These are phyloP conservation scores for Xestia c-nigrum DNA, from an alignment of 2,888 invertebrate genomes.

Conservation along the genomic window DNA sequence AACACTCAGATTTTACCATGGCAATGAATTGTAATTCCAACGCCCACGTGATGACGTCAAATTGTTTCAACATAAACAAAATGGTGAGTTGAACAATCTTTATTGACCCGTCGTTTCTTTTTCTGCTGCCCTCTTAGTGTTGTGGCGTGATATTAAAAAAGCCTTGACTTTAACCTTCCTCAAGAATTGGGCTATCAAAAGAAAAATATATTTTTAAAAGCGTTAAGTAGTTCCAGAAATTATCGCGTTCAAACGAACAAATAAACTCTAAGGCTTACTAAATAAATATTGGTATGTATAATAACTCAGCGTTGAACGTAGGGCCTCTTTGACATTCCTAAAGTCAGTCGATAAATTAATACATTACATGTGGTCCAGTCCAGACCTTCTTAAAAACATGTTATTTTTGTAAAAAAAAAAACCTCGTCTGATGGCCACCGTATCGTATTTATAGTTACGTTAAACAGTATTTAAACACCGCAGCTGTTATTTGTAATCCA, in stretches of 20 bases:
- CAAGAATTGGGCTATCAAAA: background rate
- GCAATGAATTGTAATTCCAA: slow-evolving; percentile 25
- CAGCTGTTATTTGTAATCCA: slow-evolving; percentile 44
- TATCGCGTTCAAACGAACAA: background rate
- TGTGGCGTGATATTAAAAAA: background rate
- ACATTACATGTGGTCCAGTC: background rate
- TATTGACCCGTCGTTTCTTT: background rate
- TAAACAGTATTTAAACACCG: slow-evolving; percentile 44
- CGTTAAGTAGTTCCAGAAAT: background rate
- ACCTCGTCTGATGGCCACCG: slow-evolving; percentile 30
- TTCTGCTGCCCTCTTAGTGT: background rate
- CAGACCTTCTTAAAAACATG: slow-evolving; percentile 15
- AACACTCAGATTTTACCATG: slow-evolving; percentile 31
- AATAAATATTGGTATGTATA: too few species aligned
- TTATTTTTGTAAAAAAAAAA: slow-evolving; percentile 41
- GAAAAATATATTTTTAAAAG: background rate
- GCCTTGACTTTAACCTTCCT: background rate
- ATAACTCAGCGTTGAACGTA: background rate
- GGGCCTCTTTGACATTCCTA: background rate
- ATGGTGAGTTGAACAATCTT: background rate
- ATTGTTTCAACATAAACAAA: slow-evolving; percentile 17
- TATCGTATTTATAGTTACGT: slow-evolving; percentile 46
- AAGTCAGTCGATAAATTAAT: slow-evolving; percentile 27
- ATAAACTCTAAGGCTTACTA: background rate
- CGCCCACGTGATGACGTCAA: slow-evolving; percentile 32